Percentiles rank a stretch among this genome's conserved stretches.
Conservation (phyloP, 2,113 vertebrate species). For the Hipposideros armiger region DNA sequence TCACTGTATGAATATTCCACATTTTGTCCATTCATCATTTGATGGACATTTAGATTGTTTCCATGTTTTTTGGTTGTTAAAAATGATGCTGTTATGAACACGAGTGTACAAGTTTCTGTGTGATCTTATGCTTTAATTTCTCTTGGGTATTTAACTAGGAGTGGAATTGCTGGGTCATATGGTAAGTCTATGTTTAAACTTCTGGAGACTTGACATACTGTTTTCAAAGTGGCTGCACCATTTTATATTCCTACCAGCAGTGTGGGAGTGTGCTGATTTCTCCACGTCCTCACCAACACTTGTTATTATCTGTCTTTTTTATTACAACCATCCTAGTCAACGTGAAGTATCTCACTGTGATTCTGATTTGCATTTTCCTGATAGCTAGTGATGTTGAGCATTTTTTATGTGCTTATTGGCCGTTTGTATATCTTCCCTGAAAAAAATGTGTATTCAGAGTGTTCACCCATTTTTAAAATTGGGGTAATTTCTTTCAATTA, state of each 20-base stretch:
- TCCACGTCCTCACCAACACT: neutral
- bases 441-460: neutral
- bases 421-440: neutral
- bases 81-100: neutral
- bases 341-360: neutral
- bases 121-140: constrained; percentile 3
- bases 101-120: neutral
- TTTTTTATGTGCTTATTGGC: constrained; percentile 5
- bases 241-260: neutral
- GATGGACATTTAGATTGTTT: constrained; percentile 38
- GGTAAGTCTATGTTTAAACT: neutral
- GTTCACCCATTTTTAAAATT: constrained; percentile 2
- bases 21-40: constrained; percentile 24
- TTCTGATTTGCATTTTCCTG: constrained; percentile 36
- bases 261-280: neutral
- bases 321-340: neutral
- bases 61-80: neutral
- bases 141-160: neutral
- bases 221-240: neutral
- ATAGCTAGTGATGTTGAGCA: neutral
- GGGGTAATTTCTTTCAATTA: neutral
- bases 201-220: neutral
- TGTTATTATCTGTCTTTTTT: neutral
- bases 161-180: neutral
- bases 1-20: neutral